Evolutionary conservation across 2,113 vertebrate genomes (phyloP), one percentile per base, ranked within the genome.

Genomic region (Alectura lathami): DNA sequence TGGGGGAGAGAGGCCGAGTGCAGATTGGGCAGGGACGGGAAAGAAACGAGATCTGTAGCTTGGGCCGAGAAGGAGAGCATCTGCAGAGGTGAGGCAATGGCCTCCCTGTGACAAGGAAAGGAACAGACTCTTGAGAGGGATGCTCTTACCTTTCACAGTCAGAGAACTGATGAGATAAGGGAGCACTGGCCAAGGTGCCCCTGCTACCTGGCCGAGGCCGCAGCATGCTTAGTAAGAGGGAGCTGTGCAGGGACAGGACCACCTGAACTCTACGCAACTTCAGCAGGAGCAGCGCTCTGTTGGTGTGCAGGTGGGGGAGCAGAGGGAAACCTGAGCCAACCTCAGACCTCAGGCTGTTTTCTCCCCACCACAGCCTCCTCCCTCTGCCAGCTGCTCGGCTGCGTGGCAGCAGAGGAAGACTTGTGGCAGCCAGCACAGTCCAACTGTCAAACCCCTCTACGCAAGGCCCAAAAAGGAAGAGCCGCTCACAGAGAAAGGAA

Each of bases 101-200:
- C 84, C 88, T 93, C 89, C 75, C 66, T 29, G 57, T 13, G 9
- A 93, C 48, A 47, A 94, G 60, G 76, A 57, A 91, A 95, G 51
- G 42, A 92, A 77, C 0, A 2, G 69, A 78, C 45, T 57, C 86
- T 36, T 11, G 36, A 83, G 74, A 82, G 34, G 92, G 78, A 94
- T 38, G 40, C 36, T 88, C 95, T 96, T 94, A 91, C 90, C 87
- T 91, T 93, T 78, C 57, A 85, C 40, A 86, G 64, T 50, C 64
- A 86, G 59, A 91, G 64, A 93, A 48, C 3, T 70, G 72, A 79
- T 53, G 36, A 85, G 38, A 68, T 69, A 94, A 66, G 50, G 70
- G 40, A 83, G n/a, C 66, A 36, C 29, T 87, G 83, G 36, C 24
- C 1, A 0, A 94, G 80, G n/a, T 73, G 64, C 30, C 59, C 17